A percentile compares a stretch with the other conserved stretches of the same genome.
phyloP scores from a whole-genome alignment of 2,113 vertebrate species.

The Crotalus tigris region DNA sequence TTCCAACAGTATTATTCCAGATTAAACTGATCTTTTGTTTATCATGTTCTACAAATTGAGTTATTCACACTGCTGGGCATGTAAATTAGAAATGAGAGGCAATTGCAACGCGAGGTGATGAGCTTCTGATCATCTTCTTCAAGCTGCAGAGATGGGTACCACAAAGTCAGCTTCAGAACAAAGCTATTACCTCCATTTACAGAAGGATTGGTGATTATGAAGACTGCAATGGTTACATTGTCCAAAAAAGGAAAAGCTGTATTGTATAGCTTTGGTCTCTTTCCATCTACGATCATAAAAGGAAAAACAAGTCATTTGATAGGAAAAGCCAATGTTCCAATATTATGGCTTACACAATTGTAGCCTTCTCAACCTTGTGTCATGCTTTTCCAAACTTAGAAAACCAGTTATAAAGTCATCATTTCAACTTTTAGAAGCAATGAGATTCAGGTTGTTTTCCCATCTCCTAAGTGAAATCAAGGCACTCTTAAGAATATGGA shows the following conservation, averaged over 20 bases:
- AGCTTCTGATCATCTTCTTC: slow-evolving; percentile 9
- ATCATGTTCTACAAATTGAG: slow-evolving; percentile 62
- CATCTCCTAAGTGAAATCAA: not conserved
- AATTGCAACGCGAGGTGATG: slow-evolving; percentile 44
- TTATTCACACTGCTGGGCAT: slow-evolving; percentile 54
- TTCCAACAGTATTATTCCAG: slow-evolving; percentile 52
- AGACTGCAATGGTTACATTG: not conserved
- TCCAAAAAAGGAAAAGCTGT: rapidly evolving
- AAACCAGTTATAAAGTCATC: not conserved
- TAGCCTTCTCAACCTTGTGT: not conserved
- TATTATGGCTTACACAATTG: not conserved
- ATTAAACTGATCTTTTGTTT: slow-evolving; percentile 53
- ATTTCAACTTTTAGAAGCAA: not conserved
- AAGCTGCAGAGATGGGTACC: slow-evolving; percentile 21
- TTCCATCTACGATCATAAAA: not conserved
- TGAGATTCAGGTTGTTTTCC: not conserved
- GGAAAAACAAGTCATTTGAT: not conserved
- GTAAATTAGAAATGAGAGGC: slow-evolving; percentile 60
- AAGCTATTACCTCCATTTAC: not conserved
- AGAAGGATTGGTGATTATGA: not conserved
- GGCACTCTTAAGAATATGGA: not conserved
- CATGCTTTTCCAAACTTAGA: not conserved
- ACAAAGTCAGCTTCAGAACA: slow-evolving; percentile 17
- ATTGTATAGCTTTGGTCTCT: not conserved
- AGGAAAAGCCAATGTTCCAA: not conserved